Conservation (phyloP, 2,888 invertebrate genomes). For the Leptinotarsa haldemani region DNA sequence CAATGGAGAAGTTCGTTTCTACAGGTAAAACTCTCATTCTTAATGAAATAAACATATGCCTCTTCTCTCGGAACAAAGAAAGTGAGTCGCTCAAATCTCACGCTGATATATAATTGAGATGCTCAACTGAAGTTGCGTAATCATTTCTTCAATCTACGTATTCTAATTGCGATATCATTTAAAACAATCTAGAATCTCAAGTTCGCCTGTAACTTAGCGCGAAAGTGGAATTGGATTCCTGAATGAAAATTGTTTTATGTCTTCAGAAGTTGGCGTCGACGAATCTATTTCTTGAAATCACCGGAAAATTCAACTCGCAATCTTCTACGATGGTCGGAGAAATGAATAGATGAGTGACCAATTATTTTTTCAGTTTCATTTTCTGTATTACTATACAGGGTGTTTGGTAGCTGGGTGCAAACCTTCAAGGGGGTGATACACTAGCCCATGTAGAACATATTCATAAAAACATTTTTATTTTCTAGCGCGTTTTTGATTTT, state of each 20-base stretch:
- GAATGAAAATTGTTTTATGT: background rate
- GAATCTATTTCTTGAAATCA: background rate
- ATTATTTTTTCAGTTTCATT: too few species aligned
- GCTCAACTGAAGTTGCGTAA: background rate
- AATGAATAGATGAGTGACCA: too few species aligned
- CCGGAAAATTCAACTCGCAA: background rate
- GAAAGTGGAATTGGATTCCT: background rate
- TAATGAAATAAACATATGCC: too few species aligned
- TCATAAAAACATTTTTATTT: too few species aligned
- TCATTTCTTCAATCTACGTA: conserved; percentile 8
- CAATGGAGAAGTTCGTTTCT: too few species aligned
- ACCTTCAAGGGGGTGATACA: too few species aligned
- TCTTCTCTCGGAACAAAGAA: background rate
- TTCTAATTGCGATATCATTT: background rate
- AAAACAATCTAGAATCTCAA: background rate
- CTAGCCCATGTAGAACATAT: too few species aligned
- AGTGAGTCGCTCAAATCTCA: conserved; percentile 11
- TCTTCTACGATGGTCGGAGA: too few species aligned
- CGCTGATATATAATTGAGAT: conserved; percentile 11
- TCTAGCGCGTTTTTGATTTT: too few species aligned
- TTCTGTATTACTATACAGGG: too few species aligned
- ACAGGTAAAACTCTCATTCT: too few species aligned
- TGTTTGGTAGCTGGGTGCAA: too few species aligned
- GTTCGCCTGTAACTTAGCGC: background rate
- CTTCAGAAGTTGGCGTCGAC: background rate